Base-by-base conservation (phyloP, 2,888 invertebrate genomes). In the Ennomos erosarius region DNA sequence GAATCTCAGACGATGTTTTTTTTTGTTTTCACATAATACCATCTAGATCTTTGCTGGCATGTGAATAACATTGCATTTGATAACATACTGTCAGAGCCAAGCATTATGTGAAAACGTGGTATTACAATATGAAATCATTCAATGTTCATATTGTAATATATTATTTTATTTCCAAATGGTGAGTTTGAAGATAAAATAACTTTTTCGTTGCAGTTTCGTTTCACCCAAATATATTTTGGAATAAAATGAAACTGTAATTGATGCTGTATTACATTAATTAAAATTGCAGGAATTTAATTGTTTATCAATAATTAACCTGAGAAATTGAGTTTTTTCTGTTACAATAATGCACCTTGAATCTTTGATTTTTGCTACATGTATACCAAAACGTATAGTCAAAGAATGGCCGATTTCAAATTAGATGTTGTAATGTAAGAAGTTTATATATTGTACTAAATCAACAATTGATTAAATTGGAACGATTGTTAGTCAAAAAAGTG, bases 181-280 rank as follows among this genome's bases (percentile, higher is more conserved):
- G 34, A 37, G 12, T 38, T 47, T 48, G 40, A 34, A 49, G 48
- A 55, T 43, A 55, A 38, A 39, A 50, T 35, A 50, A 16, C n/a
- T 43, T 50, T 10, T 1, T 10, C 26, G 33, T 5, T 48, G 42
- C 9, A 43, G 33, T 43, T 55, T 46, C 35, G 10, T 46, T 38
- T 11, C 36, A 46, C 11, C 36, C 54, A 16, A 13, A 47, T 1
- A 26, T 26, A 26, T 6, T n/a, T 12, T 35, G 46, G 40, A 26
- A 35, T 46, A 26, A 39, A 11, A 48, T 37, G 36, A 55, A 48
- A 55, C 55, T 44, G 10, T 35, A 34, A 36, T 33, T 42, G 47
- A 49, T 35, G n/a, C 42, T 47, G 54, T 26, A 42, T 0, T 36
- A 47, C 36, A 36, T 40, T 38, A 36, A 51, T 40, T 38, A 36